Base-by-base conservation (phyloP, 2,797 vertebrate genomes). In the Cryptoblepharus egeriae region DNA sequence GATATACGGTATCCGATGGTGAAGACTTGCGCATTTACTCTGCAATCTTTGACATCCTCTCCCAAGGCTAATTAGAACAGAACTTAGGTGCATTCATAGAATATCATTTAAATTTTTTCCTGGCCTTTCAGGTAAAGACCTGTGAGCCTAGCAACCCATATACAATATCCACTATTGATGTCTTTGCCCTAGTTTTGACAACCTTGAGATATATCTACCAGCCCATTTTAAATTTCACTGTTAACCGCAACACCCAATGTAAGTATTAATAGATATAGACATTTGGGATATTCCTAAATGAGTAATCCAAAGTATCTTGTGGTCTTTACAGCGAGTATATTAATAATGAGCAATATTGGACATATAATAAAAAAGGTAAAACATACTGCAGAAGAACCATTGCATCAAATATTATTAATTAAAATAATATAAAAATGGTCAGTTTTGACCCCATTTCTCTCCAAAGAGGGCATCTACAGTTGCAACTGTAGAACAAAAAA, bases 401-500 rank as follows among this genome's bases (percentile, higher is more conserved):
- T 77, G 45, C 2, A 79, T 58, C 75, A 49, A 1, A 16, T 22
- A 1, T 22, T 22, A 28, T 32, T 60, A 52, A 30, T 20, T 7
- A 67, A 63, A 45, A 49, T 20, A 63, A 37, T 65, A 55, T 28
- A 42, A 75, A 52, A 52, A 15, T 18, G 49, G 49, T 52, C 26
- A 32, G 2, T 76, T 72, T 72, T 73, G 69, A 76, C 9, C 0
- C 0, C 79, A 15, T 73, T 24, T 30, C 42, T 26, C 75, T 79
- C 32, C 30, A 77, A 83, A 80, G 39, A 67, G 3, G 4, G 71
- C 75, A 63, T 4, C 32, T 57, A 39, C 69, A 73, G 35, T 58
- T 86, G 69, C 20, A 22, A 35, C 39, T 16, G 15, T 75, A 52
- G 49, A 42, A 86, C 79, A 65, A 65, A 76, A 61, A 9, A 61